These are phyloP conservation scores for Emys orbicularis DNA, from an alignment of 2,797 vertebrate genomes.

Conservation along the genomic window DNA sequence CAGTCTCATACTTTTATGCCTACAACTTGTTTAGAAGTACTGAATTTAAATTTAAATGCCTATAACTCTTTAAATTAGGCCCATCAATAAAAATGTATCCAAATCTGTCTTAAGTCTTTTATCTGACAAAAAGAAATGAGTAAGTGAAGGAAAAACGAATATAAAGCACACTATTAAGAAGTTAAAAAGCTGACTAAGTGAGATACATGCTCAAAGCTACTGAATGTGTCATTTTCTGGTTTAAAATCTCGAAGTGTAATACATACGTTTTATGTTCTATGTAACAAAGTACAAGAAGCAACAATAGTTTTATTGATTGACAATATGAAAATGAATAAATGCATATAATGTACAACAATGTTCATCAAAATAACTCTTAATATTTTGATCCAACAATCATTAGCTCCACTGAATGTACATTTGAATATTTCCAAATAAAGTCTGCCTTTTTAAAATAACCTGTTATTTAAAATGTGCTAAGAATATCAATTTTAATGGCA, in stretches of 20 bases:
- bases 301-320: constrained; percentile 23
- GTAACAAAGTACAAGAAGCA: constrained; percentile 18
- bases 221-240: constrained; percentile 12
- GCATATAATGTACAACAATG: neutral
- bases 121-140: neutral
- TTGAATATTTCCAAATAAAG: neutral
- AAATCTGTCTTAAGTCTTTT: neutral
- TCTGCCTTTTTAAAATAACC: neutral
- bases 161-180: constrained; percentile 3
- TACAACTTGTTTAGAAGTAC: constrained; percentile 18
- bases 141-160: constrained; percentile 8
- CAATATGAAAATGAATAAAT: constrained; percentile 42
- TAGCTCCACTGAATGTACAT: neutral
- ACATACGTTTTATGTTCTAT: constrained; percentile 52
- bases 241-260: constrained; percentile 58
- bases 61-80: neutral
- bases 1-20: neutral
- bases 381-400: neutral
- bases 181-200: constrained; percentile 29
- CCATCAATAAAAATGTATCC: constrained; percentile 4
- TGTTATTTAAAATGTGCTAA: neutral
- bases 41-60: constrained; percentile 40
- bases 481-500: neutral
- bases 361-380: neutral
- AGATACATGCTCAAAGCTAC: constrained; percentile 47